These are phyloP conservation scores for Hemaris fuciformis DNA, from an alignment of 2,888 invertebrate species.

Conservation along the genomic window DNA sequence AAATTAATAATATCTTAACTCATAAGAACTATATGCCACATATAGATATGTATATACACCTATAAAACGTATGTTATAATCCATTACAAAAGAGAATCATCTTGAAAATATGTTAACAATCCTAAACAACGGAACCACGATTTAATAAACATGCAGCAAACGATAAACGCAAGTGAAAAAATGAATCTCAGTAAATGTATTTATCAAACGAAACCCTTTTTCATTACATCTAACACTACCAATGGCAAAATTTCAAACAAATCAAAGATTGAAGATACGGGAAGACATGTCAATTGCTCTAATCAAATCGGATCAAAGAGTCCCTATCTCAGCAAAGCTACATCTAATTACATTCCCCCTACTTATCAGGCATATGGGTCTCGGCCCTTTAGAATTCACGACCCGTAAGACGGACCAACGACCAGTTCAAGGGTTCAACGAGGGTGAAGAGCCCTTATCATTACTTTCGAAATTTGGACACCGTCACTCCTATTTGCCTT, in stretches of 20 bases:
- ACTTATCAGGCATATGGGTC: not conserved
- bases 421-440: constrained; percentile 39
- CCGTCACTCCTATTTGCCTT: constrained; percentile 47
- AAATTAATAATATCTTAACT: too few species aligned
- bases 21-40: too few species aligned
- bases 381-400: constrained; percentile 11
- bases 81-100: too few species aligned
- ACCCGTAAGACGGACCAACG: constrained; percentile 24
- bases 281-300: not conserved
- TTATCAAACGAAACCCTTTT: not conserved
- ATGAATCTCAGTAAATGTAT: too few species aligned
- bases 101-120: too few species aligned
- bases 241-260: not conserved
- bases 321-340: not conserved
- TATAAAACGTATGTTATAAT: too few species aligned
- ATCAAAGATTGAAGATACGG: not conserved
- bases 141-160: too few species aligned
- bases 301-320: not conserved
- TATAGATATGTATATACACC: too few species aligned
- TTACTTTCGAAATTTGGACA: constrained; percentile 46
- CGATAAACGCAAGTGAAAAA: too few species aligned
- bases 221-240: not conserved
- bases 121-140: too few species aligned
- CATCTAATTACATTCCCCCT: constrained; percentile 9
- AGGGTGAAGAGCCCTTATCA: constrained; percentile 44